Base-by-base conservation (phyloP, 2,797 vertebrate species). In the Lepilemur septentrionalis region DNA sequence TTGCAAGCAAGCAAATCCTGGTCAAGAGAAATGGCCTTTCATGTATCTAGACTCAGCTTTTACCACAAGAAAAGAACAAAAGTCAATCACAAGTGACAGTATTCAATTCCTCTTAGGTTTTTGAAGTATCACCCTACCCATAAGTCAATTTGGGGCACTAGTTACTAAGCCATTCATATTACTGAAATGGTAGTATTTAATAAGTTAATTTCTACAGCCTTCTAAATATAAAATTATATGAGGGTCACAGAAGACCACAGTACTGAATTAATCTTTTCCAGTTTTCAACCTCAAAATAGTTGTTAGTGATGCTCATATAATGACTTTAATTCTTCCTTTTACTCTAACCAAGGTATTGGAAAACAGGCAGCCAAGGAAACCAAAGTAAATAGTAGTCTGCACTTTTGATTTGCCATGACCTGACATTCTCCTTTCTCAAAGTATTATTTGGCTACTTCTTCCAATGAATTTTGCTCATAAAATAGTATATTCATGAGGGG, bases 1-100 rank as follows among this genome's bases (percentile, higher is more conserved):
- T 78, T 96, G 41, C 12, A 94, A 91, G 7, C 55, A 89, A 78
- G 61, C 17, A 94, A 89, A 94, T 57, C 30, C 38, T 93, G 46
- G 52, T n/a, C 7, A 78, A 94, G 48, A 83, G n/a, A 76, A 81
- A 90, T 9, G n/a, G 65, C 12, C 13, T 94, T 85, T 72, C 28
- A 52, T 55, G 35, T 25, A 50, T n/a, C 18, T 69, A 35, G 10
- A 92, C 3, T 79, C 84, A 65, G 3, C 48, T 91, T 91, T 20
- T 35, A 14, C 25, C 20, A 52, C 8, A 83, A 76, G 38, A 57
- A 91, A 76, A 91, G 12, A 41, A 8, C 28, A 92, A 59, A 95
- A 78, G 38, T n/a, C 22, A 81, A 10, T 79, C n/a, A 32, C 18
- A 63, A 38, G 5, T 28, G 52, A 87, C 28, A 35, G 61, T 20